Conservation (phyloP, 92 coral and sea anemone genomes). For the Zoanthus solanderi region DNA sequence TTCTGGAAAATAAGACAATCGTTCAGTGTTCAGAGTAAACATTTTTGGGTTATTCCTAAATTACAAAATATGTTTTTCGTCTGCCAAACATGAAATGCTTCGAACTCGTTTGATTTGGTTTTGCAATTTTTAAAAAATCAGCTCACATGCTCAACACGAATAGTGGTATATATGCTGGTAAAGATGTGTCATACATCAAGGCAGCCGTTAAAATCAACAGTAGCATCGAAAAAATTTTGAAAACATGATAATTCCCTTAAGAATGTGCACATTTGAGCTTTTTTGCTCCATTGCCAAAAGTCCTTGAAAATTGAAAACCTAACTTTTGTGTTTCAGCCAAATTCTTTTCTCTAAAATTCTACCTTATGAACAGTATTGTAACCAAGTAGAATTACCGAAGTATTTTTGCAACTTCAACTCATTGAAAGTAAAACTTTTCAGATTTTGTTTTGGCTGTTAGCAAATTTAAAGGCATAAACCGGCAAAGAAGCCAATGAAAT, state of each 20-base stretch:
- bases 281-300: slow-evolving; percentile 33
- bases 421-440: neutral
- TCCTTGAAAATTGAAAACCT: neutral
- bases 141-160: too few relatives aligned
- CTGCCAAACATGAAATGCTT: too few relatives aligned
- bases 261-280: slow-evolving; percentile 24
- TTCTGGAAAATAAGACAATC: too few relatives aligned
- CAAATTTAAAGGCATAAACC: slow-evolving; percentile 13
- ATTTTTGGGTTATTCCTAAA: too few relatives aligned
- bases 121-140: too few relatives aligned
- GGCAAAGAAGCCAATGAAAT: neutral
- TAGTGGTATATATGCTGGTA: too few relatives aligned
- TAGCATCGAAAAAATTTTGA: neutral
- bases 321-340: slow-evolving; percentile 24
- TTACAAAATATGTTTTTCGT: too few relatives aligned
- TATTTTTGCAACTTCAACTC: neutral
- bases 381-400: neutral
- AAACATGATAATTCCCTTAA: slow-evolving; percentile 33
- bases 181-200: too few relatives aligned
- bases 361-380: too few relatives aligned
- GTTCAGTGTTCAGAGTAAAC: too few relatives aligned
- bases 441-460: neutral
- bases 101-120: too few relatives aligned
- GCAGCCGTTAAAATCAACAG: neutral
- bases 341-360: neutral